Evolutionary conservation across 2,888 invertebrate species (phyloP).

Genomic region (Xanthia togata): DNA sequence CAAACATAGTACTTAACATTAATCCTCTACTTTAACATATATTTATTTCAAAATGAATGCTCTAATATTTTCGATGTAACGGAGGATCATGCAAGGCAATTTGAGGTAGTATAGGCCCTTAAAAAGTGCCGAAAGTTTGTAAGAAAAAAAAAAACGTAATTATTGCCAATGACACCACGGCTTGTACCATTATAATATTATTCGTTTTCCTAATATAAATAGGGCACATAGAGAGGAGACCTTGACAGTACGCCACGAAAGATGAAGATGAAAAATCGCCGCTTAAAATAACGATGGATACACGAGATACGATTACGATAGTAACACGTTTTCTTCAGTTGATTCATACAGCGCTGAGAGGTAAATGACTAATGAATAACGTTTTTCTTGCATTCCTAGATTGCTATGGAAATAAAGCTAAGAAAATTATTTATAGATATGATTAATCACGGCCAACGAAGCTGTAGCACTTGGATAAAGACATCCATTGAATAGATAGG

Average conservation of each 20-base stretch:
- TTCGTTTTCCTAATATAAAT: not conserved
- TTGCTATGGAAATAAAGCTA: conserved; percentile 36
- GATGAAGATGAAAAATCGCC: conserved; percentile 20
- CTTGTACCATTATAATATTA: not conserved
- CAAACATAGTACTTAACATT: too few species aligned
- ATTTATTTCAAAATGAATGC: too few species aligned
- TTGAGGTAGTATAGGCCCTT: too few species aligned
- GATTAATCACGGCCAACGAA: conserved; percentile 48
- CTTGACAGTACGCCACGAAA: conserved; percentile 18
- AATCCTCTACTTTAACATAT: too few species aligned
- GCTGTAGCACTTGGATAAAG: not conserved
- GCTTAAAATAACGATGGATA: conserved; percentile 25
- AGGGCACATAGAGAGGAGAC: not conserved
- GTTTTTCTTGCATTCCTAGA: conserved; percentile 53
- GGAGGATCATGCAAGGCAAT: too few species aligned
- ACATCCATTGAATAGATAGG: conserved; percentile 12
- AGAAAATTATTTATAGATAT: conserved; percentile 43
- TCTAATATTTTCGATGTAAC: too few species aligned
- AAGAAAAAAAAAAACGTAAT: too few species aligned
- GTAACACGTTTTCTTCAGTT: conserved; percentile 41
- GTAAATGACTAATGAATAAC: conserved; percentile 39
- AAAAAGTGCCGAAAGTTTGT: too few species aligned
- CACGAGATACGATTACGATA: conserved; percentile 21
- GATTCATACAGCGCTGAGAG: conserved; percentile 32
- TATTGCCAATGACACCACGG: too few species aligned